These are phyloP conservation scores for Dendrolimus punctatus DNA, from an alignment of 1,140 invertebrate genomes.

Conservation along the genomic window DNA sequence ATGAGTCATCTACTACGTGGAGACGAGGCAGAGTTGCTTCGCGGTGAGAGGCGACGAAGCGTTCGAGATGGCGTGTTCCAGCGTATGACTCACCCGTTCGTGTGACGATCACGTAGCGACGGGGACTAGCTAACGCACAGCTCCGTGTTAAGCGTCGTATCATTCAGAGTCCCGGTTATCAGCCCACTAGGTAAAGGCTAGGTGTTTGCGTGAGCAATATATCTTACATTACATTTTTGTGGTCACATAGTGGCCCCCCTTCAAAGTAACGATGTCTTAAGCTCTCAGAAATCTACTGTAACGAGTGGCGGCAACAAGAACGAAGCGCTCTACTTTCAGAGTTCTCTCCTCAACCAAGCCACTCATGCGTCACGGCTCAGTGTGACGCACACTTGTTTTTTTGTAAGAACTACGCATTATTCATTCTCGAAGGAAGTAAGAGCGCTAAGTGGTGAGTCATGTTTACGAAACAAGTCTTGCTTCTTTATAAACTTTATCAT, in stretches of 20 bases:
- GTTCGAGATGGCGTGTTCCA: conserved; percentile 13
- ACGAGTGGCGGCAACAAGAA: conserved; percentile 13
- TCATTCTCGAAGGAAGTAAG: too few species aligned
- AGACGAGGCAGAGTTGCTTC: conserved; percentile 27
- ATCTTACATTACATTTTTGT: too few species aligned
- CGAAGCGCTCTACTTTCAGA: neutral
- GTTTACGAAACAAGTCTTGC: too few species aligned
- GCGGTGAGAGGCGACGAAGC: conserved; percentile 22
- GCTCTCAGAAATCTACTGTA: conserved; percentile 8
- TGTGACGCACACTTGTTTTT: too few species aligned
- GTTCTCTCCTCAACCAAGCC: conserved; percentile 2
- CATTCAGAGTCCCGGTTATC: conserved; percentile 47
- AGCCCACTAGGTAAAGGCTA: conserved; percentile 66
- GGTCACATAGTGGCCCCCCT: too few species aligned
- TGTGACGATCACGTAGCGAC: conserved; percentile 11
- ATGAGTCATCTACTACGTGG: conserved; percentile 60
- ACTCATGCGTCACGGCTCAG: too few species aligned
- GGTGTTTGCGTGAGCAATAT: conserved; percentile 43
- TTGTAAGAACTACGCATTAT: too few species aligned
- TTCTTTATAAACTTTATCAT: too few species aligned
- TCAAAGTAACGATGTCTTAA: conserved; percentile 14
- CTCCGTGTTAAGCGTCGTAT: conserved; percentile 29
- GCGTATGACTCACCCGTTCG: conserved; percentile 15
- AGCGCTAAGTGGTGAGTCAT: too few species aligned
- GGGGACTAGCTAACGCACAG: conserved; percentile 12